Evolutionary conservation across 2,888 invertebrate genomes (phyloP).

Genomic region (Rhynchonema sp.): DNA sequence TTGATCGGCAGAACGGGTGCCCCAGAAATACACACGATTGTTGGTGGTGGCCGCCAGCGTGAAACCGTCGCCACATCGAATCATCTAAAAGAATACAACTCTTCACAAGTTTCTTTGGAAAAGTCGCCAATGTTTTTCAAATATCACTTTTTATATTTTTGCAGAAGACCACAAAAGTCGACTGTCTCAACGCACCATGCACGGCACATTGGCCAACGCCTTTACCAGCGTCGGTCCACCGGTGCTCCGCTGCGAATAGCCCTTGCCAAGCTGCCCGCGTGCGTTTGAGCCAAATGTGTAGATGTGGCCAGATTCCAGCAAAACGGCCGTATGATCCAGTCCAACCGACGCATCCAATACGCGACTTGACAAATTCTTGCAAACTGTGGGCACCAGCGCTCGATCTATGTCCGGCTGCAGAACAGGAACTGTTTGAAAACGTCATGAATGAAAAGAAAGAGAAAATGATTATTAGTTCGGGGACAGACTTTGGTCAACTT

Average conservation of each 20-base stretch:
- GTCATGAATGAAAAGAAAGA: neutral
- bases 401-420: constrained; percentile 32
- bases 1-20: no score
- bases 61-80: constrained; percentile 45
- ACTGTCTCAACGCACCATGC: constrained; percentile 20
- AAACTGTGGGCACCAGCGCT: constrained; percentile 30
- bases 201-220: constrained; percentile 29
- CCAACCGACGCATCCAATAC: constrained; percentile 44
- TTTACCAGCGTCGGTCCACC: constrained; percentile 33
- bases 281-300: constrained; percentile 46
- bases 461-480: neutral
- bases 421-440: no score
- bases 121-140: neutral
- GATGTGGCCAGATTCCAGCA: constrained; percentile 35
- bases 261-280: constrained; percentile 44
- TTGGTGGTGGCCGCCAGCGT: constrained; percentile 46
- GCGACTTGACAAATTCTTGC: constrained; percentile 38
- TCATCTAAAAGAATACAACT: constrained; percentile 34
- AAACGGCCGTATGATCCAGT: constrained; percentile 41
- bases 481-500: neutral
- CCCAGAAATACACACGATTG: constrained; percentile 51
- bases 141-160: neutral
- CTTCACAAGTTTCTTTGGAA: no score
- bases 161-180: neutral
- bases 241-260: constrained; percentile 29